Evolutionary conservation across 1,140 invertebrate genomes (phyloP).

Genomic region (Bombus difficillimus): DNA sequence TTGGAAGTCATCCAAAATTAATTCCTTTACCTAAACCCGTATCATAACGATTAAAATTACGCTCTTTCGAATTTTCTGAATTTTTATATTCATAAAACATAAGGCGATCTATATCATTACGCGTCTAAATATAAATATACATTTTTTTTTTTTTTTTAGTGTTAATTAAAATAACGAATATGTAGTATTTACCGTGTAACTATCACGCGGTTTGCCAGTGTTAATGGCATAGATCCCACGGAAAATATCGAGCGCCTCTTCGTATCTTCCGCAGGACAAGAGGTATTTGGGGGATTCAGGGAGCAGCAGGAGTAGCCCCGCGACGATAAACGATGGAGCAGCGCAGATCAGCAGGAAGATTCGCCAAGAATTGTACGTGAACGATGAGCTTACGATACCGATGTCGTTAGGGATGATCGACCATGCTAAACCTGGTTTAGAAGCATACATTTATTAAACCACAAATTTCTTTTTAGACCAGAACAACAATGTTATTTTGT

Average conservation of each 20-base stretch:
- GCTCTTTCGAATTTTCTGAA: too few species aligned
- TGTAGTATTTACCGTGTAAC: constrained; percentile 85
- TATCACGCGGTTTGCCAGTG: constrained; percentile 88
- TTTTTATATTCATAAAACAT: too few species aligned
- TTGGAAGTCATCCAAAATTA: constrained; percentile 87
- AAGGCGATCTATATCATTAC: too few species aligned
- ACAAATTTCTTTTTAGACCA: too few species aligned
- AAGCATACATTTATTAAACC: background rate
- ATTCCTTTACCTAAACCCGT: constrained; percentile 84
- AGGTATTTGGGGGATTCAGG: constrained; percentile 97
- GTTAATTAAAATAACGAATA: background rate
- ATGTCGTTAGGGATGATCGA: constrained; percentile 92
- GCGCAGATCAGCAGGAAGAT: constrained; percentile 94
- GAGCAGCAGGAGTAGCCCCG: constrained; percentile 90
- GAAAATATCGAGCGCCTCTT: constrained; percentile 91
- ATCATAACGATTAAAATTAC: background rate
- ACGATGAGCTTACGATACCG: constrained; percentile 85
- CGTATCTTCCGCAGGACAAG: constrained; percentile 88
- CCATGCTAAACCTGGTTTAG: constrained; percentile 92
- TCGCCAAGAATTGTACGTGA: constrained; percentile 95
- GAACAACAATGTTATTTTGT: too few species aligned
- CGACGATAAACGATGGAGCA: constrained; percentile 92
- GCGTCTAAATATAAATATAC: too few species aligned
- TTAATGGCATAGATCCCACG: constrained; percentile 91
- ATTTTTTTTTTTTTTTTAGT: too few species aligned